Evolutionary conservation across 2,113 vertebrate genomes (phyloP), one percentile per base, ranked within the genome.

Genomic region (Todiramphus chloris): DNA sequence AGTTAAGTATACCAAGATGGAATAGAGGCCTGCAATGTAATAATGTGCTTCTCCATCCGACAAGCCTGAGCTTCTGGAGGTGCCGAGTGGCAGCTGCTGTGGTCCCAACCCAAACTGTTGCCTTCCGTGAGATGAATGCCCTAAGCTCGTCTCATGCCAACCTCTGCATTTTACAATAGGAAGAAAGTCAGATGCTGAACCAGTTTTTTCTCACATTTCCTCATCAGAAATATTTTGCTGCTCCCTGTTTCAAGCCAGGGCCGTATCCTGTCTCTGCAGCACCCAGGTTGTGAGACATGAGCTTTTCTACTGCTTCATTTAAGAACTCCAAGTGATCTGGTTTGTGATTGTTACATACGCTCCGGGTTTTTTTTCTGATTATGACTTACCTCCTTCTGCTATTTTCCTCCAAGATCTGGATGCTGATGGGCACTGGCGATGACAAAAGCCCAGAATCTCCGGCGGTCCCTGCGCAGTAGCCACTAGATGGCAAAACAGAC

Each of bases 401-500:
- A 1, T 60, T 77, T 51, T 21, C 51, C 28, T 53, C 21, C 41
- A 1, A 2, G 50, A 6, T 6, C 3, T 3, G 58, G 19, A 15
- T 21, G 21, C 30, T 5, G 69, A 3, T 10, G 87, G 62, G 21
- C 28, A 0, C 64, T 23, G 25, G 0, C 27, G 66, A 11, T 76
- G 84, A 11, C 69, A 6, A 7, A 51, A 60, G n/a, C 78, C 2
- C 60, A 2, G 12, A 30, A 10, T 8, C 3, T 1, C 8, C 7
- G 27, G 1, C 4, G 8, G 11, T 50, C 46, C n/a, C 85, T 13
- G 37, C 0, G 33, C 63, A 25, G 1, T 9, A 76, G 87, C 96
- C 96, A 15, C 96, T 87, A 94, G 96, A 24, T 96, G 96, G 96
- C 96, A 93, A 96, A 91, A 10, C 31, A 88, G 89, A 53, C 83